phyloP scores from a whole-genome alignment of 2,888 invertebrate species.

The Ophioninae sp. region DNA sequence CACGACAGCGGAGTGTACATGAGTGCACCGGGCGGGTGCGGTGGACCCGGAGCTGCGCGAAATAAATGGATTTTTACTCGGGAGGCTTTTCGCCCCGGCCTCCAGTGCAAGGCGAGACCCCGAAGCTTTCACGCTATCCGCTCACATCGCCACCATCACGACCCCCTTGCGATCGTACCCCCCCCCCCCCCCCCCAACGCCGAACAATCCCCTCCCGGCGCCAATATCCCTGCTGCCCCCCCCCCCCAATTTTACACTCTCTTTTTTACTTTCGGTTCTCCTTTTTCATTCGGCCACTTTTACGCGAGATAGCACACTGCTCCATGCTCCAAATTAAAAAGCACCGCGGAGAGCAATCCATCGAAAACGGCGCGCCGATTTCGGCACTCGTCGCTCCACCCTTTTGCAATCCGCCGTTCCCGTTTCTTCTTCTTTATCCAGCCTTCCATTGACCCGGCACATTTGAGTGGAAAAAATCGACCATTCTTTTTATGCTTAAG shows the following conservation, averaged over 20 bases:
- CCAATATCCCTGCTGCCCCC: background rate
- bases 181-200: background rate
- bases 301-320: constrained; percentile 51
- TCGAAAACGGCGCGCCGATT: constrained; percentile 44
- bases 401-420: constrained; percentile 20
- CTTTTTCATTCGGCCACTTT: constrained; percentile 37
- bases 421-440: constrained; percentile 33
- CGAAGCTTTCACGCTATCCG: constrained; percentile 28
- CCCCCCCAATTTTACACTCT: constrained; percentile 28
- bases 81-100: constrained; percentile 44
- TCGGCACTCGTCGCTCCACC: constrained; percentile 32
- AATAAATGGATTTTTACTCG: constrained; percentile 62
- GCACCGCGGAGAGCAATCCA: constrained; percentile 46
- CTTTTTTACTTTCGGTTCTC: constrained; percentile 19
- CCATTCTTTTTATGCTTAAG: no score
- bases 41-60: constrained; percentile 48
- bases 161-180: constrained; percentile 17
- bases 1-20: constrained; percentile 23
- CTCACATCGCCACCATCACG: constrained; percentile 29
- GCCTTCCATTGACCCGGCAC: constrained; percentile 35
- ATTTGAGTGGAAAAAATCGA: background rate
- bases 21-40: constrained; percentile 18
- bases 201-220: no score
- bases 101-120: constrained; percentile 16
- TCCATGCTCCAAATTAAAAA: constrained; percentile 55